Conservation (phyloP, 1,140 invertebrate genomes). For the Anoplophora glabripennis region DNA sequence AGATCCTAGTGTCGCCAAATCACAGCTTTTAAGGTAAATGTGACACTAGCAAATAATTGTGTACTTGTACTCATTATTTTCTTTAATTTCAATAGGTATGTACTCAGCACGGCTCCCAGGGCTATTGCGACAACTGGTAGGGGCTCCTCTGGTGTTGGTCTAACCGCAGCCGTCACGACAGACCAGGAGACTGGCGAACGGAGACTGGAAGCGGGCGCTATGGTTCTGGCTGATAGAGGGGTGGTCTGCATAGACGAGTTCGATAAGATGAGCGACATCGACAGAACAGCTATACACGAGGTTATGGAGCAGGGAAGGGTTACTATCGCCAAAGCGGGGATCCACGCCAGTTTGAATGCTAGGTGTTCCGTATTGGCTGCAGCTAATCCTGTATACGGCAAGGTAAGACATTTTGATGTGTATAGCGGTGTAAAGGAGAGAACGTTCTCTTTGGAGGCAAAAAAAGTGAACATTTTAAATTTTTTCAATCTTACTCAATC, state of each 20-base stretch:
- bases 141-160: conserved; percentile 88
- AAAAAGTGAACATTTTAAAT: no score
- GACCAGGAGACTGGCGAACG: conserved; percentile 89
- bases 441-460: no score
- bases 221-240: conserved; percentile 93
- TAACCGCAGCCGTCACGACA: conserved; percentile 96
- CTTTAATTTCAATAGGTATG: conserved; percentile 64
- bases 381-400: conserved; percentile 99
- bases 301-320: conserved; percentile 95
- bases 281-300: conserved; percentile 98
- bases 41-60: no score
- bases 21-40: conserved; percentile 72
- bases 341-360: conserved; percentile 97
- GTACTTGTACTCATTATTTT: no score
- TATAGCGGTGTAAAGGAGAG: no score
- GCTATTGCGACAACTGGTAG: conserved; percentile 97
- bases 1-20: conserved; percentile 97
- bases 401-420: conserved; percentile 59
- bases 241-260: conserved; percentile 99
- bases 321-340: conserved; percentile 98
- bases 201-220: conserved; percentile 94
- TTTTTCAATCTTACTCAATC: no score
- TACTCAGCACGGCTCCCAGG: conserved; percentile 88
- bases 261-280: conserved; percentile 99
- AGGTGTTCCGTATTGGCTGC: conserved; percentile 97